Evolutionary conservation across 2,888 invertebrate genomes (phyloP).

Genomic region (Allolobophora icterica): DNA sequence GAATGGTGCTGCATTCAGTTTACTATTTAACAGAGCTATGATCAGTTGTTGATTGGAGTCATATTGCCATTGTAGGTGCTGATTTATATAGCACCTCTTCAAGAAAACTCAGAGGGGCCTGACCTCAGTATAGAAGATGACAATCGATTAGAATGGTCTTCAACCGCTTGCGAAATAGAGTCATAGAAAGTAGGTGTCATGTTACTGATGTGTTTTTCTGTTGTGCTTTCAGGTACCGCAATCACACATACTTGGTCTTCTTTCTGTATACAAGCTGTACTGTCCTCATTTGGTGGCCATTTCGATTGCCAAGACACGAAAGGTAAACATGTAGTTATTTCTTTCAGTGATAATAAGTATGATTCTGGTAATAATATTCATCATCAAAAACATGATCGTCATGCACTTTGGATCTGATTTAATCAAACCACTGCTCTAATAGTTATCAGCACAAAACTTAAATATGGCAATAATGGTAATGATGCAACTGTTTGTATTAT

Average conservation of each 20-base stretch:
- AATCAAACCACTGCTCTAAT: background rate
- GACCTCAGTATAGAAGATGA: no score
- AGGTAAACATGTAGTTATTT: conserved; percentile 47
- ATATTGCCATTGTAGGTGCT: background rate
- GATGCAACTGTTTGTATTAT: no score
- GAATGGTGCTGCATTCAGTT: background rate
- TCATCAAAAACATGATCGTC: background rate
- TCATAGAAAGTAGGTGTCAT: no score
- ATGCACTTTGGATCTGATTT: background rate
- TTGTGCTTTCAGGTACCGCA: conserved; percentile 51
- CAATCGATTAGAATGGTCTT: no score
- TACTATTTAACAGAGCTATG: background rate
- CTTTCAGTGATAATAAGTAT: background rate
- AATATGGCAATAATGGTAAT: background rate
- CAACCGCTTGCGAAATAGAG: no score
- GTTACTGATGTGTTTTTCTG: background rate
- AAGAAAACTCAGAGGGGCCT: no score
- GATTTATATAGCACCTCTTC: no score
- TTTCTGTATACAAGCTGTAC: conserved; percentile 59
- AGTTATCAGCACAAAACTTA: background rate
- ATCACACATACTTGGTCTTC: conserved; percentile 55
- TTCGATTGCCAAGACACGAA: conserved; percentile 51
- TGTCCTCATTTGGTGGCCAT: conserved; percentile 57
- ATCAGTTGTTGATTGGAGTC: background rate
- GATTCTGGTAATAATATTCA: background rate